Conservation (phyloP, 2,113 vertebrate species). For the Spizaetus ornatus region DNA sequence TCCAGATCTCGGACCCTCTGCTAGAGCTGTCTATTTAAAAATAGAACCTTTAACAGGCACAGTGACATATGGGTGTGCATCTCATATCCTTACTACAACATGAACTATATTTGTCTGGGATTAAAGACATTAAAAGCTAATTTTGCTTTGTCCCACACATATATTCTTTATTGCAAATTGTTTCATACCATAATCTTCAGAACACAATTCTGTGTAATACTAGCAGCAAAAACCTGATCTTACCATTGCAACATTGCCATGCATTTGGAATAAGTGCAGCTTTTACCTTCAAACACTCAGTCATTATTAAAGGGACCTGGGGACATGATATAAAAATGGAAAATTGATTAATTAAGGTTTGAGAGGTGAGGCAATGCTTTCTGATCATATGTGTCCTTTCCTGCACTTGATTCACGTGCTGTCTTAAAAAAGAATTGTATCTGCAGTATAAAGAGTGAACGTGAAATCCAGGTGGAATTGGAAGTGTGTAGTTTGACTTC, state of each 20-base stretch:
- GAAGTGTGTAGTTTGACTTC: neutral
- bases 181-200: neutral
- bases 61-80: neutral
- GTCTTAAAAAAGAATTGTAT: neutral
- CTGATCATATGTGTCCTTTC: neutral
- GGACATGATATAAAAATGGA: neutral
- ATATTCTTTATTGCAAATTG: neutral
- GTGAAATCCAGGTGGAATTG: neutral
- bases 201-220: neutral
- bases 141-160: neutral
- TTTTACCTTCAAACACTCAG: slow-evolving; percentile 1
- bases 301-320: neutral
- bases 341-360: neutral
- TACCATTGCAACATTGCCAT: neutral
- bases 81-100: neutral
- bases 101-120: neutral
- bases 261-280: neutral
- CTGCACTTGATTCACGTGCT: neutral
- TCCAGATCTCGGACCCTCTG: neutral
- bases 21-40: neutral
- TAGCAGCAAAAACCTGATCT: neutral
- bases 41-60: neutral
- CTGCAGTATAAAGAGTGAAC: neutral
- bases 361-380: neutral
- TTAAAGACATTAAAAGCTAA: neutral